A percentile compares a stretch with the other conserved stretches of the same genome.
Conservation (phyloP, 2,888 invertebrate genomes). For the Parochlus steinenii region DNA sequence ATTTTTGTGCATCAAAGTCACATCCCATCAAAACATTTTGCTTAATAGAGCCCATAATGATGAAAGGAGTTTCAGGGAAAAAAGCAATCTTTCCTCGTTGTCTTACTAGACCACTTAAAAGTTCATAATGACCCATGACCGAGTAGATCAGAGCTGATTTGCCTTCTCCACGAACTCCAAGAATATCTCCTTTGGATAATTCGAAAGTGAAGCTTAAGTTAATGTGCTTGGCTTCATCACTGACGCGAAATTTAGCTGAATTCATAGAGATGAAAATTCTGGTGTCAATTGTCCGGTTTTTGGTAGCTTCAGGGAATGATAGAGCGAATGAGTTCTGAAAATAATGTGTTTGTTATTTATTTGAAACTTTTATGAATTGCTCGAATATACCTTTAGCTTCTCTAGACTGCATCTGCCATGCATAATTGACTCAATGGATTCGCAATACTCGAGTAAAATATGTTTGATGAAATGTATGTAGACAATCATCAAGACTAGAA, state of each 20-base stretch:
- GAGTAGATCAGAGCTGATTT: conserved; percentile 13
- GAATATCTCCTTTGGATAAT: conserved; percentile 5
- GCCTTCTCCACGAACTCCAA: conserved; percentile 10
- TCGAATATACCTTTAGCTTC: conserved; percentile 8
- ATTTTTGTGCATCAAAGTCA: conserved; percentile 12
- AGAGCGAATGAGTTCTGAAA: conserved; percentile 8
- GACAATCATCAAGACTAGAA: conserved; percentile 10
- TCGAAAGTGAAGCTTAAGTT: conserved; percentile 9
- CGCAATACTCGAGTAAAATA: conserved; percentile 8
- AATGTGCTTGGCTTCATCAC: not conserved
- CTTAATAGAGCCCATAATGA: conserved; percentile 10
- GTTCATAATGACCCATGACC: conserved; percentile 13
- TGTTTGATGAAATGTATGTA: conserved; percentile 12
- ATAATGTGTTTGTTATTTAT: not conserved
- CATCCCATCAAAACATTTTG: conserved; percentile 13
- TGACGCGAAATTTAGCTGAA: conserved; percentile 2
- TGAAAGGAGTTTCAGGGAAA: conserved; percentile 12
- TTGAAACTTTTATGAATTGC: not conserved
- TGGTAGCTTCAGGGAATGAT: conserved; percentile 8
- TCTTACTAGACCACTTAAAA: conserved; percentile 10
- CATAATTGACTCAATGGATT: conserved; percentile 7
- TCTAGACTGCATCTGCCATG: conserved; percentile 8
- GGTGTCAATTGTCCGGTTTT: conserved; percentile 12
- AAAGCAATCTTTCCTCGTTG: conserved; percentile 13
- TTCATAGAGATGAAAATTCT: conserved; percentile 8